A percentile compares a stretch with the other conserved stretches of the same genome.
phyloP scores from a whole-genome alignment of 2,797 vertebrate genomes.

The Girardinus metallicus region DNA sequence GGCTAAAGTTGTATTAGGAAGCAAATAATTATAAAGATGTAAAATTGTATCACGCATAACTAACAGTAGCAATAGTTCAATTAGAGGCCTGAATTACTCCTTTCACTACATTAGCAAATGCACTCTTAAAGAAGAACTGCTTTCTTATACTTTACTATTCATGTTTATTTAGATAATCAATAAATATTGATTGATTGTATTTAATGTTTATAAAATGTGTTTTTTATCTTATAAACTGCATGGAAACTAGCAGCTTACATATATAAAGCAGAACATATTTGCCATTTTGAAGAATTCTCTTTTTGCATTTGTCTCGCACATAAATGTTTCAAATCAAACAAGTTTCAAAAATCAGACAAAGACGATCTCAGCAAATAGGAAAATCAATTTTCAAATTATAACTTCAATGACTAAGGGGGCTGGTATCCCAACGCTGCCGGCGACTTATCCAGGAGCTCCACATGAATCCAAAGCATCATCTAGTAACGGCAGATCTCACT shows the following conservation, averaged over 20 bases:
- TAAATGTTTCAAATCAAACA: not conserved
- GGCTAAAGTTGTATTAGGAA: constrained; percentile 30
- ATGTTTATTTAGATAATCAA: not conserved
- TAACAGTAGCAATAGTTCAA: not conserved
- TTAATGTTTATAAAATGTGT: too few species aligned
- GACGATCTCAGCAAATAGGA: not conserved
- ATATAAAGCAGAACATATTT: not conserved
- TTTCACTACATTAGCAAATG: not conserved
- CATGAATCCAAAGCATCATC: not conserved
- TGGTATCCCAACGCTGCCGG: not conserved
- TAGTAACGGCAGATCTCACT: not conserved
- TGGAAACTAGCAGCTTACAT: too few species aligned
- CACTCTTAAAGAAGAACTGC: not conserved
- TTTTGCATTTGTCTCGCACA: not conserved
- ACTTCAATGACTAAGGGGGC: not conserved
- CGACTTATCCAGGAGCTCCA: not conserved
- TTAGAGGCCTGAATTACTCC: not conserved
- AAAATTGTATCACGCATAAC: not conserved
- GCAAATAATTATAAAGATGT: constrained; percentile 26
- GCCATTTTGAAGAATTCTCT: not conserved
- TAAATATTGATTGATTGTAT: not conserved
- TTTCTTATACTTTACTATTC: not conserved
- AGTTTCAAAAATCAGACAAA: not conserved
- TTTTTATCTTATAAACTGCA: too few species aligned
- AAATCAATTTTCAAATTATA: not conserved